Conservation (phyloP, 2,113 vertebrate species). For the Scophthalmus maximus region DNA sequence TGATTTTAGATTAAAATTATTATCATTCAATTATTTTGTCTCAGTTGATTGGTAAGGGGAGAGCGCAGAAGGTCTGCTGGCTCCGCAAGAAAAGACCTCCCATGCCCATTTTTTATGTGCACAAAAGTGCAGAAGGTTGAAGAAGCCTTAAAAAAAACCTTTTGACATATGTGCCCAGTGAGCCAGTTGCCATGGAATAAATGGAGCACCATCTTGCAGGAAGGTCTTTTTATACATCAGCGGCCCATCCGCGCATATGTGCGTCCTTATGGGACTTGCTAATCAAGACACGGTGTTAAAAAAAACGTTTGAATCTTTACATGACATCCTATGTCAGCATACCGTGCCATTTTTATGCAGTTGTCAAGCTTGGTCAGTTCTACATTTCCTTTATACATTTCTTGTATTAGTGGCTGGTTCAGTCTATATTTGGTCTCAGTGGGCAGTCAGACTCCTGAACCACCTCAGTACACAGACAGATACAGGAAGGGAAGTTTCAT, state of each 20-base stretch:
- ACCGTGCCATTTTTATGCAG: neutral
- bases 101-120: neutral
- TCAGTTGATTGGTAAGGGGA: too few relatives aligned
- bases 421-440: neutral
- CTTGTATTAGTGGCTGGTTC: neutral
- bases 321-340: neutral
- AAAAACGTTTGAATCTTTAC: too few relatives aligned
- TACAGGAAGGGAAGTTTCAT: neutral
- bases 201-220: neutral
- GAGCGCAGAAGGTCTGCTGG: too few relatives aligned
- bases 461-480: neutral
- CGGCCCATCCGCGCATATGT: neutral
- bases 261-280: neutral
- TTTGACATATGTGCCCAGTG: neutral
- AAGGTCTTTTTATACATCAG: neutral
- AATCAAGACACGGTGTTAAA: neutral
- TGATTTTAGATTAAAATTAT: too few relatives aligned
- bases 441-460: neutral
- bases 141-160: too few relatives aligned
- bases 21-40: too few relatives aligned
- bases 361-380: neutral
- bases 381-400: neutral
- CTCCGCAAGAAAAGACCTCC: neutral
- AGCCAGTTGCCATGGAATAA: neutral
- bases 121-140: neutral